Percentiles rank a stretch among this genome's conserved stretches.
Conservation (phyloP, 2,113 vertebrate genomes). For the Natator depressus region DNA sequence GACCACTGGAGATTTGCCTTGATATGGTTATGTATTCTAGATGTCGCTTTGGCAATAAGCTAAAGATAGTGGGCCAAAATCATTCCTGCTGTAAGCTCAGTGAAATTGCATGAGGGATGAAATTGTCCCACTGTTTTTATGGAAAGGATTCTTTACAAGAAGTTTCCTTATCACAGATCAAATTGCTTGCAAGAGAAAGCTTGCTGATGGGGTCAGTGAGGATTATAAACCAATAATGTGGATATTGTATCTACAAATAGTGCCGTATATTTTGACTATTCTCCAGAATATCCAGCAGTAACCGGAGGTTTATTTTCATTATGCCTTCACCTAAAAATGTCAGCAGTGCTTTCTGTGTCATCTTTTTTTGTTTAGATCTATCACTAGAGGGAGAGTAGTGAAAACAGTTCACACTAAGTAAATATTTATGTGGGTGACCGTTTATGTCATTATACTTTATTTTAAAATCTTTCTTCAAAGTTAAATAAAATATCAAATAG, state of each 20-base stretch:
- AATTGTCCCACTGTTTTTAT: not conserved
- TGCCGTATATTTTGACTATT: constrained; percentile 38
- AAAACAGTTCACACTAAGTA: constrained; percentile 57
- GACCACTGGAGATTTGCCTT: constrained; percentile 1
- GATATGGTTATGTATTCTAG: not conserved
- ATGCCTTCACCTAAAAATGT: constrained; percentile 48
- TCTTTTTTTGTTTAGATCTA: constrained; percentile 1
- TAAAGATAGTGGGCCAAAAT: not conserved
- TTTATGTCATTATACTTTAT: constrained; percentile 22
- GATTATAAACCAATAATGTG: not conserved
- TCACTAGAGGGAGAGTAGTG: constrained; percentile 28
- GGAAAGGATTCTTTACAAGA: not conserved
- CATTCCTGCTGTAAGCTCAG: not conserved
- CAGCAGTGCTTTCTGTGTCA: constrained; percentile 38
- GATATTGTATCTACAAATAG: constrained; percentile 1
- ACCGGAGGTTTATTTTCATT: constrained; percentile 3
- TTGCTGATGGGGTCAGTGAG: not conserved
- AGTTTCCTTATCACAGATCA: not conserved
- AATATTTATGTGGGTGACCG: not conserved
- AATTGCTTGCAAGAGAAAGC: not conserved
- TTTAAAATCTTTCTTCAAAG: constrained; percentile 34
- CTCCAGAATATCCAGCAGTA: not conserved
- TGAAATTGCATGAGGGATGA: not conserved
- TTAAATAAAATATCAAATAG: constrained; percentile 15
- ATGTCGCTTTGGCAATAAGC: not conserved